Evolutionary conservation across 2,797 vertebrate genomes (phyloP), one percentile per base, ranked within the genome.

Genomic region (Neostethus bicornis): DNA sequence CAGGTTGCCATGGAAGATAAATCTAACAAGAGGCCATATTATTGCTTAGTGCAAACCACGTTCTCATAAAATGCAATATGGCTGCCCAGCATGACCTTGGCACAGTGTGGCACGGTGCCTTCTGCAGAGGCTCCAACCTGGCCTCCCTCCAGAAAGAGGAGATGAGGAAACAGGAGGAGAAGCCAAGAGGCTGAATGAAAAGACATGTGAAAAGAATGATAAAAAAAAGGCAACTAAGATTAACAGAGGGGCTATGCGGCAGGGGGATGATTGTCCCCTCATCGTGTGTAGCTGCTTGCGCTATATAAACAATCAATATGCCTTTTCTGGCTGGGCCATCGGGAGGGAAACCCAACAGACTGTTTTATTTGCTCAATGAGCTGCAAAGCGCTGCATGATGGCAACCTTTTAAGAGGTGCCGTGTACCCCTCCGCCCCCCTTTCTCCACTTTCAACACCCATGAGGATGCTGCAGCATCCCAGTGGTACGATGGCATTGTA

Each of bases 41-140:
- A 81, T 83, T 79, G 64, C 77, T 86, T 77, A 75, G 67, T 66
- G 70, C 80, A 58, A 87, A 87, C 85, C 89, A 81, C 87, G 86
- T 87, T 78, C 84, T 87, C 75, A 85, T 91, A 88, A 91, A 91
- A 84, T 74, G 84, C 90, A 93, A 92, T 93, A 93, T 91, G 92
- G 90, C 73, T 50, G 70, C 90, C 75, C 90, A 88, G 90, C 86
- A 67, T 85, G 92, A 90, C 90, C 90, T 91, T 91, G 89, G 90
- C 88, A 84, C 73, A 56, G 59, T 51, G 83, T 84, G 87, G 79
- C 87, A 87, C n/a, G 16, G 67, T 69, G 85, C 89, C 89, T 88
- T 91, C 90, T 89, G 47, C 64, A 48, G 85, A 78, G 73, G 70
- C 75, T 72, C 61, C 1, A 54, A 72, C 52, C 77, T 91, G 90